A percentile compares a stretch with the other conserved stretches of the same genome.
Evolutionary conservation across 2,888 invertebrate genomes (phyloP).

Genomic region (Caenorhabditis panamensis): DNA sequence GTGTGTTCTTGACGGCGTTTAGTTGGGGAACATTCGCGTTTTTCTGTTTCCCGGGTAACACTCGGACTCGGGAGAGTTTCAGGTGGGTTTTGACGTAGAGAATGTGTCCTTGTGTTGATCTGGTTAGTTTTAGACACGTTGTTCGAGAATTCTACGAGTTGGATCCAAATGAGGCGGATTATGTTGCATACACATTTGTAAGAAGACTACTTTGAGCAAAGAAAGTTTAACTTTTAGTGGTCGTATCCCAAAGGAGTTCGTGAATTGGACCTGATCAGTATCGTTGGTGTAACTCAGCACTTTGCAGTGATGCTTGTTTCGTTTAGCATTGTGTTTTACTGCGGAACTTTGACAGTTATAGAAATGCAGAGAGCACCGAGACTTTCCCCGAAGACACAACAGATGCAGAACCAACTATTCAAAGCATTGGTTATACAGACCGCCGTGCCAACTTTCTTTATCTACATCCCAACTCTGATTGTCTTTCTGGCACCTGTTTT

Average conservation of each 20-base stretch:
- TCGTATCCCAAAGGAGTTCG: constrained; percentile 12
- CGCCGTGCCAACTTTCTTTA: constrained; percentile 36
- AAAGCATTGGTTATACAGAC: constrained; percentile 49
- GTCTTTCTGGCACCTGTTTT: constrained; percentile 40
- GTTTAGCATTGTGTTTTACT: constrained; percentile 31
- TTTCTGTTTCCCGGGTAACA: constrained; percentile 31
- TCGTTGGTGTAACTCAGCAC: constrained; percentile 28
- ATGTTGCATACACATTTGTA: constrained; percentile 31
- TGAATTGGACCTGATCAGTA: neutral
- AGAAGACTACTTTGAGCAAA: neutral
- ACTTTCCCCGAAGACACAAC: constrained; percentile 10
- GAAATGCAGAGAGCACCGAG: constrained; percentile 1
- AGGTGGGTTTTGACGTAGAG: neutral
- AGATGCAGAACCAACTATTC: constrained; percentile 39
- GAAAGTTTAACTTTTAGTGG: constrained; percentile 6
- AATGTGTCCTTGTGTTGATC: neutral
- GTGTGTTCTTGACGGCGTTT: neutral
- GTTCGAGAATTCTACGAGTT: constrained; percentile 10
- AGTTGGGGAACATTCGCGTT: constrained; percentile 33
- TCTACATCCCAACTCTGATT: constrained; percentile 44
- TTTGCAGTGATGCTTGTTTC: constrained; percentile 22
- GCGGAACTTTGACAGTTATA: constrained; percentile 18
- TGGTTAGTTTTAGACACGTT: constrained; percentile 22
- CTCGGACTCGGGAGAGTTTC: constrained; percentile 19
- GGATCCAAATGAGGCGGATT: constrained; percentile 1